Evolutionary conservation across 1,140 invertebrate species (phyloP).

Genomic region (Pseudobourletiella spinata): DNA sequence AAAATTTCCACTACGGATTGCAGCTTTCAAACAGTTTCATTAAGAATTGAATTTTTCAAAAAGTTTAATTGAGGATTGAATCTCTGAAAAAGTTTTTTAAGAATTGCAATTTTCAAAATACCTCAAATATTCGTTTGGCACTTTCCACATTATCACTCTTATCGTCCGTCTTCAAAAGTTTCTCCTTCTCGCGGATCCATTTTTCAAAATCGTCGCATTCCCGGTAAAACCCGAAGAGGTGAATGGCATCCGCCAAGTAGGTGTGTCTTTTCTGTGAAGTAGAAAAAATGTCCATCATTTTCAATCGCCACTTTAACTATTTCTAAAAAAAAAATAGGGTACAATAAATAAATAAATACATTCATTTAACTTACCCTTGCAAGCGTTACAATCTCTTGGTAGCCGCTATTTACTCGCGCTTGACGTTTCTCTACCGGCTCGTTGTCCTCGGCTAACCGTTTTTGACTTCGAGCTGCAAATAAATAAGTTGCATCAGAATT

Average conservation of each 20-base stretch:
- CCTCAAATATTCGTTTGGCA: slow-evolving; percentile 88
- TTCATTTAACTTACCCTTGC: slow-evolving; percentile 52
- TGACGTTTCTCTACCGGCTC: slow-evolving; percentile 76
- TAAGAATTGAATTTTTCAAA: too few species aligned
- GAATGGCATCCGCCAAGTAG: slow-evolving; percentile 82
- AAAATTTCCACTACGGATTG: too few species aligned
- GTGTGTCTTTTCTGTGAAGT: slow-evolving; percentile 55
- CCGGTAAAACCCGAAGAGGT: slow-evolving; percentile 87
- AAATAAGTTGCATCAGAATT: slow-evolving; percentile 9
- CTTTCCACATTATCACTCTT: slow-evolving; percentile 82
- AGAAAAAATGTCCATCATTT: too few species aligned
- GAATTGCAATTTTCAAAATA: too few species aligned
- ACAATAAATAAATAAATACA: too few species aligned
- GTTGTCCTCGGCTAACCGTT: slow-evolving; percentile 47
- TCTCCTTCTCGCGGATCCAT: slow-evolving; percentile 94
- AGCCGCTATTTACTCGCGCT: slow-evolving; percentile 67
- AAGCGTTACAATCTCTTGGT: slow-evolving; percentile 68
- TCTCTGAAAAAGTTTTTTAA: too few species aligned
- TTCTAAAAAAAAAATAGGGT: neutral
- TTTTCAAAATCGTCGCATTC: slow-evolving; percentile 97
- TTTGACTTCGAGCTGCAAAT: slow-evolving; percentile 35
- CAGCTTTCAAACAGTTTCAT: too few species aligned
- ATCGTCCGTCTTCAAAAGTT: slow-evolving; percentile 74
- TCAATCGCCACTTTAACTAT: too few species aligned
- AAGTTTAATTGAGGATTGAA: too few species aligned